phyloP scores from a whole-genome alignment of 2,888 invertebrate species.

The Pyrochroa serraticornis region DNA sequence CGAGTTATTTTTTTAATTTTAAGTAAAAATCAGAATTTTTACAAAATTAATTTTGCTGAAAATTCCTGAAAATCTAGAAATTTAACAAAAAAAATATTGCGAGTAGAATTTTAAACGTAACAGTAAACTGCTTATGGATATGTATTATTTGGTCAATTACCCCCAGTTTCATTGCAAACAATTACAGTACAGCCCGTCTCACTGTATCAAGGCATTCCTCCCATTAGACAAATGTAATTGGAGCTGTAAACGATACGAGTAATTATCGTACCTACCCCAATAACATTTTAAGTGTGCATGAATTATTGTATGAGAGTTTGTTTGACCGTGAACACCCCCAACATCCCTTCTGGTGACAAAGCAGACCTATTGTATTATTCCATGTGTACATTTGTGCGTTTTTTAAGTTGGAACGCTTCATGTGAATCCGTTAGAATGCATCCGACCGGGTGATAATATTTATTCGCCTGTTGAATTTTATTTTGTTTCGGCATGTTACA shows the following conservation, averaged over 20 bases:
- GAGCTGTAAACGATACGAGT: constrained; percentile 29
- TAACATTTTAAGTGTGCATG: constrained; percentile 16
- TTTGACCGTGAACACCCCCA: not conserved
- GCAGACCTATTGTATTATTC: constrained; percentile 19
- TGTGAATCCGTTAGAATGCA: constrained; percentile 19
- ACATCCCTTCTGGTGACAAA: constrained; percentile 18
- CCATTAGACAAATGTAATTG: constrained; percentile 35
- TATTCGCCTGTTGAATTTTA: constrained; percentile 28
- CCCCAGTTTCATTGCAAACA: constrained; percentile 1
- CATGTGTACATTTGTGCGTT: constrained; percentile 17
- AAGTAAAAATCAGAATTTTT: too few species aligned
- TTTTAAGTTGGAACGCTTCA: constrained; percentile 1
- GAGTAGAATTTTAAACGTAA: too few species aligned
- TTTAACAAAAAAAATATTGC: too few species aligned
- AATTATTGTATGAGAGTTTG: constrained; percentile 6
- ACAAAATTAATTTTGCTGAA: too few species aligned
- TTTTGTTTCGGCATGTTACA: constrained; percentile 8
- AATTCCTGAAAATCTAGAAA: too few species aligned
- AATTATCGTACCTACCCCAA: constrained; percentile 26
- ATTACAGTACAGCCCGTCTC: constrained; percentile 15
- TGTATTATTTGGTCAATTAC: not conserved
- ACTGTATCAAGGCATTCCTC: constrained; percentile 8
- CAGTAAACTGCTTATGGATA: too few species aligned
- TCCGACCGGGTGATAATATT: constrained; percentile 21
- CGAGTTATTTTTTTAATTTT: too few species aligned